Conservation (phyloP, 2,888 invertebrate genomes). For the Spialia ferax region DNA sequence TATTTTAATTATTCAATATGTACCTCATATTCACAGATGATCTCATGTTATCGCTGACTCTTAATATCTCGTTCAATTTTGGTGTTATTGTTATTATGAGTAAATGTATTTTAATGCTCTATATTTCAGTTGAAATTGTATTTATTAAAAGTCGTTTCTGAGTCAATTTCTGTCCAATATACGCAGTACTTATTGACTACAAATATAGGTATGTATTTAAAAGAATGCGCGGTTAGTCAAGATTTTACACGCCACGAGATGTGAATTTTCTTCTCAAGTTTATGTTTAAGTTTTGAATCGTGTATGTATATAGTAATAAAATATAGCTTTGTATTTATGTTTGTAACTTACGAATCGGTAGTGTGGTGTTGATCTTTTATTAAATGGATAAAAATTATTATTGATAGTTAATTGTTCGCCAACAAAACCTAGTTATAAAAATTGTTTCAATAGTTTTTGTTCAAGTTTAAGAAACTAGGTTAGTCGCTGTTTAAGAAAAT, state of each 20-base stretch:
- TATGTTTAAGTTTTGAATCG: constrained; percentile 40
- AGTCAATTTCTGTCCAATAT: constrained; percentile 25
- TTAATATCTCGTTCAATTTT: not conserved
- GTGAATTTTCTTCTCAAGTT: constrained; percentile 55
- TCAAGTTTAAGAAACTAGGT: constrained; percentile 14
- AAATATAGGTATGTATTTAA: constrained; percentile 48
- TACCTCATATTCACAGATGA: constrained; percentile 36
- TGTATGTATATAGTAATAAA: constrained; percentile 55
- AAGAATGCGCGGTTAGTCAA: constrained; percentile 26
- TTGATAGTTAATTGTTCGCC: constrained; percentile 1
- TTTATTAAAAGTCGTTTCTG: not conserved
- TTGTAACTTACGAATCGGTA: constrained; percentile 49
- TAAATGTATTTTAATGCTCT: not conserved
- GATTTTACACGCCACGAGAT: constrained; percentile 37
- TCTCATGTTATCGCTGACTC: constrained; percentile 27
- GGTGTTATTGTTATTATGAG: not conserved
- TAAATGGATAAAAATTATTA: constrained; percentile 12
- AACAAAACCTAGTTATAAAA: constrained; percentile 17
- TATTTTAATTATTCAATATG: not conserved
- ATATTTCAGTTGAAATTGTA: not conserved
- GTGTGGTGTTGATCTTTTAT: constrained; percentile 17
- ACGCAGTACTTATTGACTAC: constrained; percentile 43
- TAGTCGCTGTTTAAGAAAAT: constrained; percentile 12
- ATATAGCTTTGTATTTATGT: constrained; percentile 60
- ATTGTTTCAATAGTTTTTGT: constrained; percentile 17